Conservation (phyloP, 2,888 invertebrate species). For the Aporophyla nigra region DNA sequence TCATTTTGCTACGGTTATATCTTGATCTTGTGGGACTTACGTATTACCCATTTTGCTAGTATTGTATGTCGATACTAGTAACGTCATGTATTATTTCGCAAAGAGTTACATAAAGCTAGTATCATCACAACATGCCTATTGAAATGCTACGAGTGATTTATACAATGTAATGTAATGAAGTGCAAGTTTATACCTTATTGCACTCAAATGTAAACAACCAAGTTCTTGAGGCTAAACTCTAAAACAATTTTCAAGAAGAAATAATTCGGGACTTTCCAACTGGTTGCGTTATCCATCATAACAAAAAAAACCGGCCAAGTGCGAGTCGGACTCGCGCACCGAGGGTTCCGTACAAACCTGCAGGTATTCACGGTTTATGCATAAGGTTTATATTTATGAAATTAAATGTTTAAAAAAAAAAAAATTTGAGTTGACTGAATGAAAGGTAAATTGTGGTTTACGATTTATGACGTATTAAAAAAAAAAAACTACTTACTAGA, state of each 20-base stretch:
- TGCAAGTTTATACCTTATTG: neutral
- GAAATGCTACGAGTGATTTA: neutral
- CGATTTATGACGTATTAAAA: too few species aligned
- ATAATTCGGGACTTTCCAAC: neutral
- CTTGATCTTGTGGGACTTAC: constrained; percentile 20
- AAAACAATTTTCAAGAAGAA: neutral
- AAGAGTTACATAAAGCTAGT: neutral
- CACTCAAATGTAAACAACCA: neutral
- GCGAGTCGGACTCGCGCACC: too few species aligned
- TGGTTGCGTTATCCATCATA: neutral
- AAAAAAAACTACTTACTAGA: too few species aligned
- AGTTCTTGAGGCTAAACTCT: neutral
- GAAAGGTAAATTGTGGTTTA: too few species aligned
- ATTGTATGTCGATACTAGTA: neutral
- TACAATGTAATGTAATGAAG: neutral
- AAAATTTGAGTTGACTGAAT: too few species aligned
- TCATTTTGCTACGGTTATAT: constrained; percentile 20
- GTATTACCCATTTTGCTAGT: neutral
- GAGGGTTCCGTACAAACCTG: too few species aligned
- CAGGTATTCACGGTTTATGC: too few species aligned
- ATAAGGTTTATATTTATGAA: too few species aligned
- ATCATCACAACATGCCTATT: neutral
- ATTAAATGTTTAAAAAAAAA: too few species aligned
- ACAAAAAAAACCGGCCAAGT: too few species aligned
- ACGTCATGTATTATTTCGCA: neutral